Evolutionary conservation across 1,140 invertebrate species (phyloP), one percentile per base, ranked within the genome.

Genomic region (Drosophila lowei): DNA sequence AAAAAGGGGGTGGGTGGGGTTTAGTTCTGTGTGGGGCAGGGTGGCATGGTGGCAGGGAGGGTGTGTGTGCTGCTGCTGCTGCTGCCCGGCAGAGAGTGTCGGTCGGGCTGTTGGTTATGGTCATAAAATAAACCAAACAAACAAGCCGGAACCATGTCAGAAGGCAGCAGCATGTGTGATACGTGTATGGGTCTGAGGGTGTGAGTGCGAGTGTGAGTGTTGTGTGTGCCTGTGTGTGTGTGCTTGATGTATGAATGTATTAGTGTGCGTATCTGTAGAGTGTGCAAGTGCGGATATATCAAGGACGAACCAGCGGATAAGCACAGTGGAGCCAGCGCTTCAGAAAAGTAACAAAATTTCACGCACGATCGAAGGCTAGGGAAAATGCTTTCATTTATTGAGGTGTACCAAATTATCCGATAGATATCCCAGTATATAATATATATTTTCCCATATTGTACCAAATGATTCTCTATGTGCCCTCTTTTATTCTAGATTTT

Each of bases 71-170:
- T 48, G 48, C 48, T 11, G 34, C 9, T 38, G 9, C 34, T 38
- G 34, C 34, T 38, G 34, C 11, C 34, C 34, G 34, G 11, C 34
- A 13, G 34, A 50, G 70, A 21, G 48, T 52, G 78, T 71, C 48
- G 73, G 70, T 58, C 68, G 71, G 63, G 61, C 64, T 68, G 66
- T 80, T 72, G 77, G 85, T 89, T 89, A 89, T 89, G 85, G 85
- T 71, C 85, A 89, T 85, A 89, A 89, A 89, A 89, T 89, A 89
- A 89, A 89, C 85, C 85, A 89, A 89, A 89, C 79, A 89, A 89
- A 89, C 85, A 89, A 89, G 85, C 79, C 84, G 84, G 85, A 89
- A 89, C 79, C 85, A 89, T 89, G 79, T 89, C 85, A 89, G 77
- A 89, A 84, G 77, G 77, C 84, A 71, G 41, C 70, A 72, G 65